Evolutionary conservation across 2,113 vertebrate genomes (phyloP).

Genomic region (Phasianus colchicus): DNA sequence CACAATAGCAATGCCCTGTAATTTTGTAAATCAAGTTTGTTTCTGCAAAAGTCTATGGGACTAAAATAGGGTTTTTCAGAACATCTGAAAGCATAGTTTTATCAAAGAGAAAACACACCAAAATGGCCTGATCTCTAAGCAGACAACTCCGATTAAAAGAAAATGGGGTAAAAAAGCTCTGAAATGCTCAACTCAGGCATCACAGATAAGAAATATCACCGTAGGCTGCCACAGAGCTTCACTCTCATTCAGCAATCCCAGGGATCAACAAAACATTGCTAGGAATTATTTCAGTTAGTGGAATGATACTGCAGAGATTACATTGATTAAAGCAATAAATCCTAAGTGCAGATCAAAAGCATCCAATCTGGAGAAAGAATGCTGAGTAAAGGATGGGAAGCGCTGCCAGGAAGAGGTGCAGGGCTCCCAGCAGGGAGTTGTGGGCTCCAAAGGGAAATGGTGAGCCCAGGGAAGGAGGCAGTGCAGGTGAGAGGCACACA

Average conservation of each 20-base stretch:
- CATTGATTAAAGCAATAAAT: conserved; percentile 76
- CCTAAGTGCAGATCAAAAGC: conserved; percentile 6
- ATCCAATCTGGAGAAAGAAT: neutral
- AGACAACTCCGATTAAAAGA: conserved; percentile 43
- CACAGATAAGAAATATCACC: neutral
- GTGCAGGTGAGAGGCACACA: neutral
- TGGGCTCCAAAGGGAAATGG: neutral
- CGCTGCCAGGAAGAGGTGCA: neutral
- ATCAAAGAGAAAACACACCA: neutral
- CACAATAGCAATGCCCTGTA: neutral
- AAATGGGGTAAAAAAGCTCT: neutral
- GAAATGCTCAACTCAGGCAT: conserved; percentile 18
- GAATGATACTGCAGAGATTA: conserved; percentile 59
- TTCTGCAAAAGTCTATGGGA: neutral
- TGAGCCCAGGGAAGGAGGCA: neutral
- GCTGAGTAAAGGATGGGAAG: neutral
- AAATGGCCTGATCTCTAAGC: conserved; percentile 33
- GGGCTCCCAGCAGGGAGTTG: neutral
- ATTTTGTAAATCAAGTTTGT: neutral
- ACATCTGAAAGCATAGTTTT: conserved; percentile 10
- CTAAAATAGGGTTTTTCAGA: neutral
- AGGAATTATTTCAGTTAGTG: conserved; percentile 64
- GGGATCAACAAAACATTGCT: conserved; percentile 52
- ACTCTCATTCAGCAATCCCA: neutral
- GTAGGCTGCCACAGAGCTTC: neutral